These are phyloP conservation scores for Hiodon alosoides DNA, from an alignment of 2,113 vertebrate species.

Conservation along the genomic window DNA sequence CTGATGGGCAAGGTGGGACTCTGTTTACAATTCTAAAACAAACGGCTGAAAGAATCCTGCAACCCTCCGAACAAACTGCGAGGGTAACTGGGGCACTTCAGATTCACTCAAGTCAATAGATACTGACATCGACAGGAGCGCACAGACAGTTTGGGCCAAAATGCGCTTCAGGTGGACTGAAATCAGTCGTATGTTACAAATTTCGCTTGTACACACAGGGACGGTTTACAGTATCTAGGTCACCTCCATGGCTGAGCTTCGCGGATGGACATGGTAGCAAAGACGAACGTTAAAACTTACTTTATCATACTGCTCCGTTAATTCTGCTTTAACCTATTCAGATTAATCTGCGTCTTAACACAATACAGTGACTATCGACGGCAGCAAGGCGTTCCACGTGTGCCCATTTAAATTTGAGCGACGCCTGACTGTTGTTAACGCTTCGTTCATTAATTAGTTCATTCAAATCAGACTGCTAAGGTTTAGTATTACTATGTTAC, in stretches of 20 bases:
- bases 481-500: not conserved
- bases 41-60: not conserved
- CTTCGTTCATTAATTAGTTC: not conserved
- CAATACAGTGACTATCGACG: not conserved
- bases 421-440: conserved; percentile 8
- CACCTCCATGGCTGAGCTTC: no score
- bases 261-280: no score
- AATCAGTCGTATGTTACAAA: no score
- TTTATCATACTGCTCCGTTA: no score
- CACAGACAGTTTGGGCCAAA: no score
- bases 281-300: no score
- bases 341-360: not conserved
- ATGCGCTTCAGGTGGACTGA: no score
- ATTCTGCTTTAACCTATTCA: not conserved
- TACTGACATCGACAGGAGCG: no score
- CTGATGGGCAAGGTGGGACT: conserved; percentile 9
- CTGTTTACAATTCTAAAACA: conserved; percentile 12
- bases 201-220: no score
- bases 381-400: not conserved
- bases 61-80: no score
- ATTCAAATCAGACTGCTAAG: not conserved
- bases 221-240: no score
- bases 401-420: conserved; percentile 9
- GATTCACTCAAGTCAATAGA: not conserved
- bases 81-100: not conserved